phyloP scores from a whole-genome alignment of 2,888 invertebrate genomes.

The Mesoligia furuncula region DNA sequence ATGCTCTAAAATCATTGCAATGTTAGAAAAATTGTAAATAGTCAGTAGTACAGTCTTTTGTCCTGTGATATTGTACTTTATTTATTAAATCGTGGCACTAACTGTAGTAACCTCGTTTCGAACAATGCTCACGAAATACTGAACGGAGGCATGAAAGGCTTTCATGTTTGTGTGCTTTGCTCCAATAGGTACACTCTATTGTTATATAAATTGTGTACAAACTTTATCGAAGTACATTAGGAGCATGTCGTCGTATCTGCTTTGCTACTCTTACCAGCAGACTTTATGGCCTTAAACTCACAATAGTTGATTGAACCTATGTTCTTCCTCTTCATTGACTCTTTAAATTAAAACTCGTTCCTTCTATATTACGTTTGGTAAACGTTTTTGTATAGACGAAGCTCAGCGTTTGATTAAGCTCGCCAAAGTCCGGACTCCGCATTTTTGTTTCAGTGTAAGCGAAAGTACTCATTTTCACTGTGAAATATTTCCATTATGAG shows the following conservation, averaged over 20 bases:
- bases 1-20: slow-evolving; percentile 17
- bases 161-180: slow-evolving; percentile 43
- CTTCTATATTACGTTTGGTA: slow-evolving; percentile 50
- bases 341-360: slow-evolving; percentile 65
- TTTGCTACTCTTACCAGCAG: slow-evolving; percentile 27
- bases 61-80: slow-evolving; percentile 35
- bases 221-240: slow-evolving; percentile 33
- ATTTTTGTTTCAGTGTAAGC: slow-evolving; percentile 50
- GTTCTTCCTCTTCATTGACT: slow-evolving; percentile 67
- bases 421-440: slow-evolving; percentile 17
- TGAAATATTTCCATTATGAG: slow-evolving; percentile 36
- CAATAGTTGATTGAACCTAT: slow-evolving; percentile 69
- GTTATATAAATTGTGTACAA: slow-evolving; percentile 35
- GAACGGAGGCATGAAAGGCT: slow-evolving; percentile 44
- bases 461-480: slow-evolving; percentile 42
- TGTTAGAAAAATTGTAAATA: slow-evolving; percentile 28
- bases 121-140: slow-evolving; percentile 57
- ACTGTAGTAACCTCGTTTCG: slow-evolving; percentile 50
- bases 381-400: slow-evolving; percentile 48
- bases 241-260: slow-evolving; percentile 1
- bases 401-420: slow-evolving; percentile 57
- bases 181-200: slow-evolving; percentile 43
- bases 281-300: slow-evolving; percentile 55
- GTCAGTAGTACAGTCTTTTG: slow-evolving; percentile 33
- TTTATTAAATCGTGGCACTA: slow-evolving; percentile 47